Evolutionary conservation across 2,888 invertebrate species (phyloP).

Genomic region (Drosophila anceps): DNA sequence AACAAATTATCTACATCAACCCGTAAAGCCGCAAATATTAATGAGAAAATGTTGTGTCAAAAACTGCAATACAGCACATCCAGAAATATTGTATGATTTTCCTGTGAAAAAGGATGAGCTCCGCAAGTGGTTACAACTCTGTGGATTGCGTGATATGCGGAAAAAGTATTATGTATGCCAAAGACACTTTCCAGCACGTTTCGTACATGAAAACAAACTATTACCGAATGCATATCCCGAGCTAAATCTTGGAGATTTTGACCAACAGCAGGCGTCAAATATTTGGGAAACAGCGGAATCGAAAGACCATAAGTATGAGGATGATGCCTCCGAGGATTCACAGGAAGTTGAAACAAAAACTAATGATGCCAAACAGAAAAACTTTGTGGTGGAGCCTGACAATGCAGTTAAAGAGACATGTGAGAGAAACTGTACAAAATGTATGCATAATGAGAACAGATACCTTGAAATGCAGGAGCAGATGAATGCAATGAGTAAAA

Average conservation of each 20-base stretch:
- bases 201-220: constrained; percentile 2
- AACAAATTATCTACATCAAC: constrained; percentile 20
- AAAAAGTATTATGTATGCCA: constrained; percentile 9
- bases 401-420: background rate
- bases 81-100: constrained; percentile 33
- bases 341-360: no score
- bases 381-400: background rate
- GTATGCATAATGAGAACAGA: background rate
- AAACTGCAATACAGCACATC: constrained; percentile 18
- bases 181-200: constrained; percentile 20
- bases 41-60: constrained; percentile 34
- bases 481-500: constrained; percentile 14
- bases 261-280: constrained; percentile 28
- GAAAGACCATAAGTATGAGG: constrained; percentile 7
- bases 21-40: background rate
- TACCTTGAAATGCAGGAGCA: constrained; percentile 25
- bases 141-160: constrained; percentile 3
- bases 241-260: constrained; percentile 24
- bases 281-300: background rate
- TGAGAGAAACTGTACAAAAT: background rate
- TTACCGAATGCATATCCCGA: constrained; percentile 36
- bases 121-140: constrained; percentile 41
- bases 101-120: constrained; percentile 25
- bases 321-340: background rate
- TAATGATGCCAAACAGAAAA: no score